phyloP scores from a whole-genome alignment of 2,888 invertebrate species.

The Schrankia costaestrigalis region DNA sequence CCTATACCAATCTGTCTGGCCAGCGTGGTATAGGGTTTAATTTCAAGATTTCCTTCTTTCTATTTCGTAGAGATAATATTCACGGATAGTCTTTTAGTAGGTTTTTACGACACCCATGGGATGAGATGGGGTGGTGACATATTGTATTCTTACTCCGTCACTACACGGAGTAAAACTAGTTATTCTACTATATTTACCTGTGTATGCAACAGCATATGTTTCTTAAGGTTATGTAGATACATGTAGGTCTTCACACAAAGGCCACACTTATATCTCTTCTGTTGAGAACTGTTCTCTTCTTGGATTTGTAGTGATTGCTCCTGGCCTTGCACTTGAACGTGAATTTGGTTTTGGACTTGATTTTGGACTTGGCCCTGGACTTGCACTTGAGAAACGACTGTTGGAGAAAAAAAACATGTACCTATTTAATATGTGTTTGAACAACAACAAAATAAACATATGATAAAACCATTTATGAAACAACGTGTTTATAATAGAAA shows the following conservation, averaged over 20 bases:
- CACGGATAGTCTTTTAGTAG: no score
- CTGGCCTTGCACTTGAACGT: slow-evolving; percentile 25
- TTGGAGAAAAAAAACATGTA: no score
- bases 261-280: slow-evolving; percentile 66
- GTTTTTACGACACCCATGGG: no score
- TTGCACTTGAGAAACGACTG: no score
- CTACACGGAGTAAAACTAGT: not conserved
- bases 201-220: slow-evolving; percentile 68
- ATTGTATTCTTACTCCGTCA: not conserved
- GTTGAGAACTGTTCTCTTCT: slow-evolving; percentile 22
- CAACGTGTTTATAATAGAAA: no score
- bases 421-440: no score
- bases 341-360: slow-evolving; percentile 21
- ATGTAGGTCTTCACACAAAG: slow-evolving; percentile 72
- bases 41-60: no score
- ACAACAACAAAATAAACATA: not conserved
- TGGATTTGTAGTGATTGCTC: slow-evolving; percentile 21
- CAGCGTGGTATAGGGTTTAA: no score
- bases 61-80: no score
- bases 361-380: not conserved
- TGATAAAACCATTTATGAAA: no score
- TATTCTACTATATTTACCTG: slow-evolving; percentile 37
- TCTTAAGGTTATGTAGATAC: slow-evolving; percentile 73
- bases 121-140: no score
- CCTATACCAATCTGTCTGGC: no score